phyloP scores from a whole-genome alignment of 2,888 invertebrate genomes.

The Agriotes lineatus region DNA sequence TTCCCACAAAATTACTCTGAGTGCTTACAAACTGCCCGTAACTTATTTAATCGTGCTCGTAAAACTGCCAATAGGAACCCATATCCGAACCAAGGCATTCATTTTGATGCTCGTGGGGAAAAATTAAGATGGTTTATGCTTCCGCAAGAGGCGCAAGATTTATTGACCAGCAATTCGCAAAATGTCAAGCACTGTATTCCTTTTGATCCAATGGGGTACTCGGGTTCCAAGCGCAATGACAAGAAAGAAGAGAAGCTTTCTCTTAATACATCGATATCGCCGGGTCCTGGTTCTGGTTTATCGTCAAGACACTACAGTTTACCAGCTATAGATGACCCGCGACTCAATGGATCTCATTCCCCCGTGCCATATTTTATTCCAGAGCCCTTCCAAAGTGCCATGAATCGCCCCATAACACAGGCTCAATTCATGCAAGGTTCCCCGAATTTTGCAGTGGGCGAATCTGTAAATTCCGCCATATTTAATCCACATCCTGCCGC shows the following conservation, averaged over 20 bases:
- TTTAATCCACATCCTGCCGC: constrained; percentile 55
- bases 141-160: constrained; percentile 86
- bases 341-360: constrained; percentile 62
- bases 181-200: constrained; percentile 84
- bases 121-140: constrained; percentile 89
- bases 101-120: constrained; percentile 78
- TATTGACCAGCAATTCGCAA: constrained; percentile 78
- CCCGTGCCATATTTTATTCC: constrained; percentile 64
- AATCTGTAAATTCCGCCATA: constrained; percentile 67
- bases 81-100: constrained; percentile 79
- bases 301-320: constrained; percentile 77
- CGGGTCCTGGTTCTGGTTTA: constrained; percentile 57
- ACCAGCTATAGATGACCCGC: constrained; percentile 73
- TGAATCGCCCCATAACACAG: constrained; percentile 51
- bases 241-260: constrained; percentile 43
- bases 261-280: constrained; percentile 64
- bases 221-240: constrained; percentile 55
- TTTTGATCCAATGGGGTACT: constrained; percentile 76
- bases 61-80: constrained; percentile 82
- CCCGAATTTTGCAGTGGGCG: constrained; percentile 78
- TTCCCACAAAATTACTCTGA: constrained; percentile 83
- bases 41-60: constrained; percentile 81
- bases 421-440: constrained; percentile 62
- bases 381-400: constrained; percentile 56
- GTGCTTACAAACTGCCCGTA: constrained; percentile 83